Conservation (phyloP, 2,797 vertebrate species). For the Xyrichtys novacula region DNA sequence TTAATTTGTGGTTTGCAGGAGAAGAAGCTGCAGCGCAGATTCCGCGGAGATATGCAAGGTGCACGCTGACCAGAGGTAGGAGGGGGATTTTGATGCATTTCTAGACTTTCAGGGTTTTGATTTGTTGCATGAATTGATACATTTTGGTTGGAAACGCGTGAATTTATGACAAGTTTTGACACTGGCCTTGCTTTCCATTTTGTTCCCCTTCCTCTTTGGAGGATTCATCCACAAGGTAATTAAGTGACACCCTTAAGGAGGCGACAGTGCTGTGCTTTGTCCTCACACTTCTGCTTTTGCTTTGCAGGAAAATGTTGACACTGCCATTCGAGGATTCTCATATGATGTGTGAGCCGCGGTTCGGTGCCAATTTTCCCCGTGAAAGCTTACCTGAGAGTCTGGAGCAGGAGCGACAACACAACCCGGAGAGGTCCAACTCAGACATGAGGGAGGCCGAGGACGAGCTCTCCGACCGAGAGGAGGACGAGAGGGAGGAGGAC, state of each 20-base stretch:
- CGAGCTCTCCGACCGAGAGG: slow-evolving; percentile 73
- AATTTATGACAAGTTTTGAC: slow-evolving; percentile 53
- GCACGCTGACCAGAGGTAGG: slow-evolving; percentile 88
- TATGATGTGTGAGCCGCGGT: slow-evolving; percentile 94
- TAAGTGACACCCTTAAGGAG: slow-evolving; percentile 61
- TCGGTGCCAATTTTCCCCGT: slow-evolving; percentile 93
- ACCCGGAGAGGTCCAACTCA: slow-evolving; percentile 50
- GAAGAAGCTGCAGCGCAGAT: slow-evolving; percentile 62
- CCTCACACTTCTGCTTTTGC: slow-evolving; percentile 49
- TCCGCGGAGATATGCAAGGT: slow-evolving; percentile 83
- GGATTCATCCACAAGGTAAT: slow-evolving; percentile 56
- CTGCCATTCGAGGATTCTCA: slow-evolving; percentile 96
- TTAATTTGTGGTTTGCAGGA: slow-evolving; percentile 45
- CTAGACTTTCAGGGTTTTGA: neutral
- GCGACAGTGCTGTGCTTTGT: slow-evolving; percentile 59
- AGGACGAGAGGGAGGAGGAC: slow-evolving; percentile 88
- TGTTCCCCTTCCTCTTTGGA: slow-evolving; percentile 57
- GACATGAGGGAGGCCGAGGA: slow-evolving; percentile 71
- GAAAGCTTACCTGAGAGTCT: slow-evolving; percentile 88
- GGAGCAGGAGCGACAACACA: slow-evolving; percentile 54
- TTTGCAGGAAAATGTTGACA: slow-evolving; percentile 91
- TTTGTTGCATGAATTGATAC: neutral
- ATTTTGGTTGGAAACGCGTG: slow-evolving; percentile 2
- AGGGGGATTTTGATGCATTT: neutral
- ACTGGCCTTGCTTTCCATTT: slow-evolving; percentile 58